Conservation (phyloP, 2,113 vertebrate genomes). For the Sardina pilchardus region DNA sequence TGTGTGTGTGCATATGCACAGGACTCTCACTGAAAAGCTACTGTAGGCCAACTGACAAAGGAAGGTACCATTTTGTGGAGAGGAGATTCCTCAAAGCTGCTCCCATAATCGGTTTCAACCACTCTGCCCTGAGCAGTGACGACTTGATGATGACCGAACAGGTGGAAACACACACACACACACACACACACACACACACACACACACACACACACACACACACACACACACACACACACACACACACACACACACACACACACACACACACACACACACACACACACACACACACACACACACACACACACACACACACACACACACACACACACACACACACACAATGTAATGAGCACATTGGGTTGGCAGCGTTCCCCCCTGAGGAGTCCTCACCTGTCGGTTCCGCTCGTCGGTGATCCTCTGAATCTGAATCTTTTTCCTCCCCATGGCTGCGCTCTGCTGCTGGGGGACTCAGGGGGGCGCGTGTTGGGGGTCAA, state of each 20-base stretch:
- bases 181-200: not conserved
- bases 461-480: constrained; percentile 43
- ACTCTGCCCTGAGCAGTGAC: not conserved
- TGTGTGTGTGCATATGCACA: not conserved
- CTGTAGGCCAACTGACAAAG: not conserved
- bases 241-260: not conserved
- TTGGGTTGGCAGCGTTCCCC: not conserved
- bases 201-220: constrained; percentile 1
- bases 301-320: not conserved
- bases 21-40: not conserved
- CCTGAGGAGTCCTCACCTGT: constrained; percentile 75
- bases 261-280: not conserved
- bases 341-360: not conserved
- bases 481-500: constrained; percentile 40
- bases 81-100: not conserved
- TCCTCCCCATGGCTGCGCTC: constrained; percentile 86
- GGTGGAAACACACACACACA: constrained; percentile 12
- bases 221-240: not conserved
- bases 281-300: not conserved
- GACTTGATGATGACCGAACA: not conserved
- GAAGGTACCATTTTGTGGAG: not conserved
- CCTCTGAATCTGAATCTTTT: constrained; percentile 99
- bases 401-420: constrained; percentile 97
- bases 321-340: constrained; percentile 10
- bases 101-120: not conserved